Evolutionary conservation across 2,113 vertebrate species (phyloP), one percentile per base, ranked within the genome.

Genomic region (Probosciger aterrimus): DNA sequence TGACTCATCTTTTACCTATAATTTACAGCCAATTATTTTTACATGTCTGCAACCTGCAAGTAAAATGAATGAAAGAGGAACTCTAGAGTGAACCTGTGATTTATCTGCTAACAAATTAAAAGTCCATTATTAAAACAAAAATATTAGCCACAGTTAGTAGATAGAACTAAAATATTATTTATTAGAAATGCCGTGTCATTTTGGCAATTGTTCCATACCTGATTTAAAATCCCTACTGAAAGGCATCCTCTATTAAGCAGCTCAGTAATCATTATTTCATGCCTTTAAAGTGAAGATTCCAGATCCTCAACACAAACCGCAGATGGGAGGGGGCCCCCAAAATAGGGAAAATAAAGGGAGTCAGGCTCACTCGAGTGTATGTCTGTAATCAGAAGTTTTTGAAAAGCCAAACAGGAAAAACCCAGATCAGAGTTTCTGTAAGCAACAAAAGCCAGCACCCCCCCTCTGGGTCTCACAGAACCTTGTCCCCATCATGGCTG

Each of bases 241-340:
- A 83, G 11, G 1, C 19, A 86, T 5, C 19, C 12, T 83, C 19
- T 39, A 5, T 43, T 52, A 62, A 33, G 27, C 25, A 63, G 23
- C 18, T 90, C 5, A 64, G 27, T 11, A 47, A 33, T 6, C 18
- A 44, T 30, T 50, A 41, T 27, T 79, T 83, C 55, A 69, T 47
- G 2, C 15, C 13, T 39, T 77, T n/a, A 59, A 76, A 25, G 14
- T 13, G 20, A 77, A 76, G 35, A 69, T 4, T 22, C 3, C 27
- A 81, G 50, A 62, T 33, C 15, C 13, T 76, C 31, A 80, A 37
- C 30, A 65, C 8, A 14, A 88, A 6, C 27, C 18, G 9, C 47
- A 64, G 35, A 37, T 0, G 3, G 5, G 25, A 12, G 7, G 4
- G 3, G 10, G 75, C 24, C 2, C 4, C 6, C 11, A 23, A 64